Evolutionary conservation across 2,888 invertebrate genomes (phyloP), one percentile per base, ranked within the genome.

Genomic region (Trachelus stipa): DNA sequence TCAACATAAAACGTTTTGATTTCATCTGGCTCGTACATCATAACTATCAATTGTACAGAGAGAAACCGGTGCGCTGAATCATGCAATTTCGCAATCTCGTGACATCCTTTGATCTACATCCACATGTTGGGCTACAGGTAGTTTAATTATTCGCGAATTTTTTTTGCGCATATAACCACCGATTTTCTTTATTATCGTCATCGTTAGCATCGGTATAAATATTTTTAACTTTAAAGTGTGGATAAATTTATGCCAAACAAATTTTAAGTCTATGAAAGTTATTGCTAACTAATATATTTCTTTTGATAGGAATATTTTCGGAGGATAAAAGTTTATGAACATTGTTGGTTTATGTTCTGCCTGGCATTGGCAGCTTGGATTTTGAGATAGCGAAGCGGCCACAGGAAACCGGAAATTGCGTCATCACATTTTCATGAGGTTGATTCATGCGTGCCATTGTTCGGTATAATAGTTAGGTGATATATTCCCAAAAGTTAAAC

Each of bases 361-460:
- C 56, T 56, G 56, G 9, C 23, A 56, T 56, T 56, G 56, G 56
- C 23, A 56, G 56, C 9, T 23, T 23, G 56, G 23, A 56, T 56
- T 56, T 56, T 9, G 35, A 69, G 30, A 35, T 69, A 31, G 31
- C 23, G 12, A 69, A 73, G 69, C 77, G 56, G 68, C 15, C 12
- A 74, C 74, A 74, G 77, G 77, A 77, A 77, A 69, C 77, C 77
- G 77, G 77, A 77, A 75, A 74, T 74, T 77, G 75, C 77, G 77
- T 40, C 77, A 77, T 74, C 33, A 75, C 74, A 77, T 77, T 77
- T 77, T 69, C 74, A 77, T 74, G 75, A 77, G 69, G 77, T 40
- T 40, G 73, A 75, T 77, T 77, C 34, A 75, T 74, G 71, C 69
- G 69, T 75, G n/a, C 77, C 34, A 69, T 77, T 77, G 77, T 75